Conservation (phyloP, 2,888 invertebrate species). For the Agrilus biguttatus region DNA sequence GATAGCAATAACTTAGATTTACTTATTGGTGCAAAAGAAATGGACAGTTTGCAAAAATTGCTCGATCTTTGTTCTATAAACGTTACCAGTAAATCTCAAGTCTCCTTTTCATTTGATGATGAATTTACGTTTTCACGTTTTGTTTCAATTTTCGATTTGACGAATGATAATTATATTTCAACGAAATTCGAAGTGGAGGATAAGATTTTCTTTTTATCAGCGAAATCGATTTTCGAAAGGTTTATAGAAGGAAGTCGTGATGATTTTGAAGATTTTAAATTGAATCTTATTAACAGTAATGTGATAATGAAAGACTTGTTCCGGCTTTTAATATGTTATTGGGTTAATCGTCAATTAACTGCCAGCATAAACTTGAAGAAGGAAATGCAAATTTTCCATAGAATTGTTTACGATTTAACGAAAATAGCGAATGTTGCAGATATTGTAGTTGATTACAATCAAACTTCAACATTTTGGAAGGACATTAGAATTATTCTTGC, state of each 20-base stretch:
- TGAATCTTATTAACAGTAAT: slow-evolving; percentile 23
- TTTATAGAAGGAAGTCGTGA: slow-evolving; percentile 17
- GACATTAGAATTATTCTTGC: slow-evolving; percentile 55
- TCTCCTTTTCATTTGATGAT: slow-evolving; percentile 41
- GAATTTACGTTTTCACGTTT: slow-evolving; percentile 39
- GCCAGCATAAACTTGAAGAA: slow-evolving; percentile 32
- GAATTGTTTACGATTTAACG: slow-evolving; percentile 49
- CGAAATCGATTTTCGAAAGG: slow-evolving; percentile 23
- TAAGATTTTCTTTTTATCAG: slow-evolving; percentile 27
- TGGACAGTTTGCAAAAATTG: slow-evolving; percentile 47
- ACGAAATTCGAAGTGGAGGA: slow-evolving; percentile 29
- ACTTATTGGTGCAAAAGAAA: slow-evolving; percentile 38
- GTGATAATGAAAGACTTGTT: slow-evolving; percentile 52
- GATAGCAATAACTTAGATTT: slow-evolving; percentile 11
- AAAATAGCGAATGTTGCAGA: slow-evolving; percentile 43
- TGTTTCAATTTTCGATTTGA: slow-evolving; percentile 36
- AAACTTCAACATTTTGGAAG: slow-evolving; percentile 72
- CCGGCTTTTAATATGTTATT: slow-evolving; percentile 52
- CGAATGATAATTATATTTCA: slow-evolving; percentile 22
- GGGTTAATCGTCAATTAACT: slow-evolving; percentile 48
- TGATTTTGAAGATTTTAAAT: slow-evolving; percentile 17
- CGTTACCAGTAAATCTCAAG: slow-evolving; percentile 31
- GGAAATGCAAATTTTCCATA: slow-evolving; percentile 54
- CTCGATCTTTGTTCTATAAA: slow-evolving; percentile 39
- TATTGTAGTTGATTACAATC: slow-evolving; percentile 48